Evolutionary conservation across 2,797 vertebrate species (phyloP), one percentile per base, ranked within the genome.

Genomic region (Bradypodion ventrale): DNA sequence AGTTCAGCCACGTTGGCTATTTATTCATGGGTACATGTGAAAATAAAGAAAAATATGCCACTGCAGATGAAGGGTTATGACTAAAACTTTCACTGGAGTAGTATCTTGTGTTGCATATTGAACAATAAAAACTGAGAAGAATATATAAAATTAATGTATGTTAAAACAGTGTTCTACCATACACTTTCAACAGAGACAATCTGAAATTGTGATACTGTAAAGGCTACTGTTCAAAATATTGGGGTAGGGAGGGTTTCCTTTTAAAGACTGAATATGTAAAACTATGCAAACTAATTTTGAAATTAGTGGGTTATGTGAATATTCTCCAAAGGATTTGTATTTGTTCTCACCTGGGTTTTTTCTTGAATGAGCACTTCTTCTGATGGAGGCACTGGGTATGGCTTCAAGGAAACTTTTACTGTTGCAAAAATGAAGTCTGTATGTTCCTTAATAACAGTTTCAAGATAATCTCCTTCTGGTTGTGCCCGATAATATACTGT

Each of bases 371-470:
- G 97, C 74, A 98, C 27, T 83, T 94, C 95, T 90, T 96, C 95
- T 12, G 91, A 95, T 76, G 95, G 91, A 88, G 97, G 95, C 77
- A 98, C 97, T 0, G 99, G 98, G 92, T 96, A 98, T 75, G 96
- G 95, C 87, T 97, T 93, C 84, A 99, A 95, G 4, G 97, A 96
- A 92, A 98, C 97, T 91, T 99, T 99, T 85, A 97, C 96, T 25
- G 98, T 99, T 19, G 97, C 97, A 92, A 97, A 95, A 94, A 99
- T 99, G 82, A 99, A 99, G 80, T 98, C 97, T 0, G 85, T 95
- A 75, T 99, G 99, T 7, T 96, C 95, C 91, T 97, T 95, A 87
- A 99, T 97, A 80, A 99, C 97, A n/a, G 95, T 94, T 88, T 96
- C 96, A 94, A 99, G 94, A 93, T 99, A 99, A 37, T 96, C 94